Evolutionary conservation across 2,113 vertebrate species (phyloP).

Genomic region (Lophotis ruficrista): DNA sequence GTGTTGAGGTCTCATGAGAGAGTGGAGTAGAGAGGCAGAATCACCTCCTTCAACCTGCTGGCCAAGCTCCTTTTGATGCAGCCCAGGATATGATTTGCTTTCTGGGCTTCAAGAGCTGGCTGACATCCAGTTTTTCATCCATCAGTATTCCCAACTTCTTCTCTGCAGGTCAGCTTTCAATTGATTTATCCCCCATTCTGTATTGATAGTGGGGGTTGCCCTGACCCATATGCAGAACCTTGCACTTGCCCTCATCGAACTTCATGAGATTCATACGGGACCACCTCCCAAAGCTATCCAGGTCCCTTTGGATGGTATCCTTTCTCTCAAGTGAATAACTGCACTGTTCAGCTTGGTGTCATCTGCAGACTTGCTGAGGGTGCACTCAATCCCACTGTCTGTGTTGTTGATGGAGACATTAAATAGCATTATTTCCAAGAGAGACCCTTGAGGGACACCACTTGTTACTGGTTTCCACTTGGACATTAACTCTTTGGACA

Average conservation of each 20-base stretch:
- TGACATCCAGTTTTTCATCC: too few relatives aligned
- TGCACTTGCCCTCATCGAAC: background rate
- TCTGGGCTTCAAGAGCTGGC: too few relatives aligned
- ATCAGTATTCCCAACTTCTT: background rate
- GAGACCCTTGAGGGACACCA: background rate
- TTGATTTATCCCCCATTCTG: background rate
- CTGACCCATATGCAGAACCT: fast-evolving
- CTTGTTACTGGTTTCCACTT: too few relatives aligned
- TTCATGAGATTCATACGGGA: background rate
- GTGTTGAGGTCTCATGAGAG: too few relatives aligned
- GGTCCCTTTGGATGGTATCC: background rate
- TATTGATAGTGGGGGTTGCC: fast-evolving
- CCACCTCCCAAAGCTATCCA: background rate
- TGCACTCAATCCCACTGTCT: too few relatives aligned
- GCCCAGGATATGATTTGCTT: too few relatives aligned
- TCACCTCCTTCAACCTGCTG: too few relatives aligned
- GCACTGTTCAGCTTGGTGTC: background rate
- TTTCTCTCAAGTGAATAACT: background rate
- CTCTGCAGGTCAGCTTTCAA: background rate
- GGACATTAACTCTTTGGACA: too few relatives aligned
- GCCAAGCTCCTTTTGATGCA: too few relatives aligned
- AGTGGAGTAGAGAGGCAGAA: too few relatives aligned
- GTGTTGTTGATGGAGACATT: background rate
- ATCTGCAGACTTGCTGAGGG: background rate
- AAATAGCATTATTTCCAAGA: background rate